These are phyloP conservation scores for Kryptolebias marmoratus DNA, from an alignment of 2,113 vertebrate species.

Conservation along the genomic window DNA sequence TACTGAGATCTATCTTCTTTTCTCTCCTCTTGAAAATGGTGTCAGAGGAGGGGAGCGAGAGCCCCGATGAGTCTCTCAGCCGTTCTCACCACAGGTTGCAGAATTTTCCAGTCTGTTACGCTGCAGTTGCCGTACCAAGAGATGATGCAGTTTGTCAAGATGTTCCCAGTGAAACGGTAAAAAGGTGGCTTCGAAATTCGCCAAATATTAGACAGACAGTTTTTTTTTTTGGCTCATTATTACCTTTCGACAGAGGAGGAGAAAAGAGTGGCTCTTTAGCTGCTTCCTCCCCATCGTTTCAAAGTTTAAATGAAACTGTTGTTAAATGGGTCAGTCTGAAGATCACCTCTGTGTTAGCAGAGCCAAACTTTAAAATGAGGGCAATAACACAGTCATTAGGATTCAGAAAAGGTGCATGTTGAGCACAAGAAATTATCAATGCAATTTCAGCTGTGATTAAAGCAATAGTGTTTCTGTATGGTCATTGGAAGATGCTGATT, in stretches of 20 bases:
- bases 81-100: neutral
- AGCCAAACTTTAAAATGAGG: slow-evolving; percentile 51
- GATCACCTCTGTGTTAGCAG: slow-evolving; percentile 37
- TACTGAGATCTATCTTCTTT: neutral
- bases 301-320: slow-evolving; percentile 23
- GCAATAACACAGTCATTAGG: slow-evolving; percentile 54
- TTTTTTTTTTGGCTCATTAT: too few relatives aligned
- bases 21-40: neutral
- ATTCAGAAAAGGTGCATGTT: slow-evolving; percentile 35
- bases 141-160: neutral
- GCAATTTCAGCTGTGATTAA: slow-evolving; percentile 53
- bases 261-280: too few relatives aligned
- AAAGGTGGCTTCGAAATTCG: too few relatives aligned
- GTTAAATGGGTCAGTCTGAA: slow-evolving; percentile 39
- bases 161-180: too few relatives aligned
- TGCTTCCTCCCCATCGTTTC: neutral
- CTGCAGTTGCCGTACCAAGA: too few relatives aligned
- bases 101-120: too few relatives aligned
- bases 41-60: neutral
- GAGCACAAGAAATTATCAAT: slow-evolving; percentile 51
- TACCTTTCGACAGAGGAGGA: too few relatives aligned
- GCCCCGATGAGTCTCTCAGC: neutral
- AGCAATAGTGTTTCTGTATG: slow-evolving; percentile 47
- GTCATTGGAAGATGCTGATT: slow-evolving; percentile 47
- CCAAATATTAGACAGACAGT: too few relatives aligned